A percentile compares a stretch with the other conserved stretches of the same genome.
Evolutionary conservation across 2,888 invertebrate genomes (phyloP).

Genomic region (Dryobota labecula): DNA sequence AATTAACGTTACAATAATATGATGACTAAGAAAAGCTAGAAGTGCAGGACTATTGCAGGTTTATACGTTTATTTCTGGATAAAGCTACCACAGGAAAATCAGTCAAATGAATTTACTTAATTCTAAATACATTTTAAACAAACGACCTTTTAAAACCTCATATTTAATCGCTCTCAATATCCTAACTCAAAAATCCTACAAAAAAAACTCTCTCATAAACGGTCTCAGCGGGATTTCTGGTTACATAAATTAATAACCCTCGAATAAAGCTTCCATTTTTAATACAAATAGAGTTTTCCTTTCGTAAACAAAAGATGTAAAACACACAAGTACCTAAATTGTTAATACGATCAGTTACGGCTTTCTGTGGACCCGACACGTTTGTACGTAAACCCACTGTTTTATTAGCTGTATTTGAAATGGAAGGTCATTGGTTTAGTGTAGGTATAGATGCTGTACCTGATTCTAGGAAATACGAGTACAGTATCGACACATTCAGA

Average conservation of each 20-base stretch:
- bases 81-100: no score
- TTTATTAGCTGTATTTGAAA: constrained; percentile 36
- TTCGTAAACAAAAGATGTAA: constrained; percentile 16
- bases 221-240: constrained; percentile 1
- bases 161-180: not conserved
- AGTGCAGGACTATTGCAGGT: not conserved
- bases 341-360: constrained; percentile 11
- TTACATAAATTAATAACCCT: constrained; percentile 28
- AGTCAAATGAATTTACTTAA: no score
- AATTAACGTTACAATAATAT: not conserved
- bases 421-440: constrained; percentile 3
- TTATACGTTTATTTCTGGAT: no score
- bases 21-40: not conserved
- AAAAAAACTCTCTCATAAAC: not conserved
- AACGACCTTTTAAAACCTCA: constrained; percentile 11
- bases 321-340: constrained; percentile 27
- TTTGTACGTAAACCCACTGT: constrained; percentile 4
- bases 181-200: not conserved
- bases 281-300: constrained; percentile 22
- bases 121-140: no score
- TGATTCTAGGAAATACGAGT: not conserved
- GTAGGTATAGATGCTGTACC: not conserved
- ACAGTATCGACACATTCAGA: no score
- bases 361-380: not conserved
- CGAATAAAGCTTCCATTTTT: constrained; percentile 29